Conservation (phyloP, 2,797 vertebrate species). For the Characodon lateralis region DNA sequence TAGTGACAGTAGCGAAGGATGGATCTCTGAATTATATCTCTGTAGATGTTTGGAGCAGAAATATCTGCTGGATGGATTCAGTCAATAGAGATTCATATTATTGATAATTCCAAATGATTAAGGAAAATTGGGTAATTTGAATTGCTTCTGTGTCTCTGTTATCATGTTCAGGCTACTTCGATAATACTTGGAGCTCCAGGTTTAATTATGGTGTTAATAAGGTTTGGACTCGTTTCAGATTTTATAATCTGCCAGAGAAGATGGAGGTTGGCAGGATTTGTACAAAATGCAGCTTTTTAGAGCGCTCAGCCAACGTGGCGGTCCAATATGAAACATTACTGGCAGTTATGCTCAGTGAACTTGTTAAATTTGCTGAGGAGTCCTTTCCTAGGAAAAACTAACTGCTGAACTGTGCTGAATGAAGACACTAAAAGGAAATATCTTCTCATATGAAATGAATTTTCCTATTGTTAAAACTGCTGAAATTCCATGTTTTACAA, state of each 20-base stretch:
- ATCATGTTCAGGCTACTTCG: neutral
- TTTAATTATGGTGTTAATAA: conserved; percentile 19
- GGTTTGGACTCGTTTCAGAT: conserved; percentile 21
- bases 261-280: neutral
- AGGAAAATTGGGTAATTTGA: conserved; percentile 2
- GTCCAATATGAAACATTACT: conserved; percentile 3
- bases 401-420: neutral
- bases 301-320: neutral
- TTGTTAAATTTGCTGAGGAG: neutral
- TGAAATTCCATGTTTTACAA: neutral
- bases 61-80: conserved; percentile 4
- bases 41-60: conserved; percentile 3
- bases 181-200: conserved; percentile 2
- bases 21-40: neutral
- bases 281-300: conserved; percentile 7
- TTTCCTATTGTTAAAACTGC: neutral
- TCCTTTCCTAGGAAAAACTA: neutral
- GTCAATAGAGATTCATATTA: conserved; percentile 1
- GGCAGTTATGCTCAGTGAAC: neutral
- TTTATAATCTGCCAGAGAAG: conserved; percentile 9
- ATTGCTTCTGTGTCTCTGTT: conserved; percentile 9
- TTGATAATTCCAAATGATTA: conserved; percentile 1
- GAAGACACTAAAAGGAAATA: neutral
- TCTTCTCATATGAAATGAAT: neutral
- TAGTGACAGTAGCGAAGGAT: neutral